Conservation (phyloP, 2,797 vertebrate genomes). For the Lepilemur ruficaudatus region DNA sequence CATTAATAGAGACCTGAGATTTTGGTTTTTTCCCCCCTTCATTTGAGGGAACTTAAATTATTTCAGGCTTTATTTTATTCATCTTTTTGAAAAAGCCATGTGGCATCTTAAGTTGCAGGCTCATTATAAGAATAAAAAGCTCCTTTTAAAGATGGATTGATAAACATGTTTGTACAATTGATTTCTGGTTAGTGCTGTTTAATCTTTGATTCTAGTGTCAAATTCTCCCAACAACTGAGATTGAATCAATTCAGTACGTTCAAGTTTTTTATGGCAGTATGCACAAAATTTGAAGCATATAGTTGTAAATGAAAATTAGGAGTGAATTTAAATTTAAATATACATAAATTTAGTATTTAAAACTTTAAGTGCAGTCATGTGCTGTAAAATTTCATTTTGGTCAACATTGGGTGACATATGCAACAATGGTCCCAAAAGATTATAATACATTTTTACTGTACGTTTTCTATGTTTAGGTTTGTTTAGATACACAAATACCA, state of each 20-base stretch:
- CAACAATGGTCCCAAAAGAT: neutral
- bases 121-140: conserved; percentile 47
- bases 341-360: neutral
- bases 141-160: conserved; percentile 56
- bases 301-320: conserved; percentile 46
- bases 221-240: conserved; percentile 30
- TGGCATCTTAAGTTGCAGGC: neutral
- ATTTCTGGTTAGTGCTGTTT: conserved; percentile 63
- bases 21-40: neutral
- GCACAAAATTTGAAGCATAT: neutral
- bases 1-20: neutral
- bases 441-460: neutral
- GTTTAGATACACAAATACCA: neutral
- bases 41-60: neutral
- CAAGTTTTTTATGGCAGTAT: conserved; percentile 27
- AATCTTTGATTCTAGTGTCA: conserved; percentile 49
- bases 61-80: conserved; percentile 34
- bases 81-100: conserved; percentile 12
- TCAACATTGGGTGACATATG: neutral
- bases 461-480: neutral
- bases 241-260: conserved; percentile 2
- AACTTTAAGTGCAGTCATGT: neutral
- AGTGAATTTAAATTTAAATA: neutral
- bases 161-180: conserved; percentile 53
- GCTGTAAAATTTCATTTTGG: neutral